phyloP scores from a whole-genome alignment of 64 coral and sea anemone species.

The Porites australiensis region DNA sequence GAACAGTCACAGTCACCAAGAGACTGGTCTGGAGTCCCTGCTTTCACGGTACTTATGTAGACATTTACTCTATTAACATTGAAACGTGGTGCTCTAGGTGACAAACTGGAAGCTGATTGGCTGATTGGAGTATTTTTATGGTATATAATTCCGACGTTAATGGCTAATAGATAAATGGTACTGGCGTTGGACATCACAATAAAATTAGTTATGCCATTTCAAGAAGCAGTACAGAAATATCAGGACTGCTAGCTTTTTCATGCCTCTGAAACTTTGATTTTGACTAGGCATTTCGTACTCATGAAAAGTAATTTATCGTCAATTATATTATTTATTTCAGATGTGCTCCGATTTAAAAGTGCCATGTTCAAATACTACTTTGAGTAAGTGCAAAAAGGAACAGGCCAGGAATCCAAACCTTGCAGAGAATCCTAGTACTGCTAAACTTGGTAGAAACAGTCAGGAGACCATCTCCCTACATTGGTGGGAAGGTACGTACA shows the following conservation, averaged over 20 bases:
- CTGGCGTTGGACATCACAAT: too few relatives aligned
- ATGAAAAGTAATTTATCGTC: not conserved
- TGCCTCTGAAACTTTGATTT: too few relatives aligned
- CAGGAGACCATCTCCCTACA: not conserved
- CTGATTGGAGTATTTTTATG: not conserved
- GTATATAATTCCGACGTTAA: too few relatives aligned
- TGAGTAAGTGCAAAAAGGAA: not conserved
- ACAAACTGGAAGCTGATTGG: too few relatives aligned
- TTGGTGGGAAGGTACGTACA: constrained; percentile 5
- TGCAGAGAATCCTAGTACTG: too few relatives aligned
- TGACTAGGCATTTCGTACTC: too few relatives aligned
- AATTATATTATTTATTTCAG: not conserved
- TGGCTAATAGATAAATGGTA: too few relatives aligned
- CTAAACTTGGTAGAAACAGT: not conserved
- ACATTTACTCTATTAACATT: not conserved
- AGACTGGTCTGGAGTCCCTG: constrained; percentile 39
- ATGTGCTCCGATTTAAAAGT: constrained; percentile 35
- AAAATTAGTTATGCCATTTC: too few relatives aligned
- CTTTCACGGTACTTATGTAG: not conserved
- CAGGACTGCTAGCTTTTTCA: too few relatives aligned
- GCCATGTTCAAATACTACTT: too few relatives aligned
- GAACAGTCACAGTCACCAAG: not conserved
- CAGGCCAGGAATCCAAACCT: not conserved
- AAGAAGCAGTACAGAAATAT: too few relatives aligned
- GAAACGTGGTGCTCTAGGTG: not conserved